These are phyloP conservation scores for Cynopterus brachyotis DNA, from an alignment of 2,113 vertebrate genomes.

Conservation along the genomic window DNA sequence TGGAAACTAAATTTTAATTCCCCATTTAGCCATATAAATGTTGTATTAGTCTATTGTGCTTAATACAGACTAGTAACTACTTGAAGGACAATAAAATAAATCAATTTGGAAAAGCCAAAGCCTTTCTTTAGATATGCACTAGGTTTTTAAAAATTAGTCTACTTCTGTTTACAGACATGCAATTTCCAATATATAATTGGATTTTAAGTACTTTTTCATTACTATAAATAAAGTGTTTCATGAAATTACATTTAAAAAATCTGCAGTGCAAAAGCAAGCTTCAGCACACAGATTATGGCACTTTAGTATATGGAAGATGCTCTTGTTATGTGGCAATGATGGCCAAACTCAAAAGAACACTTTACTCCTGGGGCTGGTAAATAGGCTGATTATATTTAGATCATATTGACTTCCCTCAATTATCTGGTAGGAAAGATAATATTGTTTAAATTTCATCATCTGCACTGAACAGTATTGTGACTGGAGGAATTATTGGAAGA, in stretches of 20 bases:
- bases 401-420: neutral
- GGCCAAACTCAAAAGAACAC: neutral
- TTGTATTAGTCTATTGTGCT: neutral
- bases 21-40: neutral
- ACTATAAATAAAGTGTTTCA: conserved; percentile 51
- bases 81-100: conserved; percentile 9
- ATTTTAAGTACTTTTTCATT: conserved; percentile 64
- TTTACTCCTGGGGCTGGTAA: neutral
- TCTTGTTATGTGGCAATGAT: neutral
- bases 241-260: conserved; percentile 46
- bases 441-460: neutral
- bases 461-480: neutral
- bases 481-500: neutral
- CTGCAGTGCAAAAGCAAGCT: conserved; percentile 21
- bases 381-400: conserved; percentile 33
- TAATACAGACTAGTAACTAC: neutral
- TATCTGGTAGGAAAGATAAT: neutral
- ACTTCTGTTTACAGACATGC: conserved; percentile 59
- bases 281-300: neutral
- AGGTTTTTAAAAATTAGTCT: conserved; percentile 62
- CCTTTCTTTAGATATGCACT: conserved; percentile 30
- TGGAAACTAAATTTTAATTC: neutral
- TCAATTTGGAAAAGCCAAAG: conserved; percentile 13
- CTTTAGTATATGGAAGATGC: neutral
- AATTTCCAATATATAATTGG: conserved; percentile 59